A percentile compares a stretch with the other conserved stretches of the same genome.
Conservation (phyloP, 2,797 vertebrate species). For the Tamandua tetradactyla region DNA sequence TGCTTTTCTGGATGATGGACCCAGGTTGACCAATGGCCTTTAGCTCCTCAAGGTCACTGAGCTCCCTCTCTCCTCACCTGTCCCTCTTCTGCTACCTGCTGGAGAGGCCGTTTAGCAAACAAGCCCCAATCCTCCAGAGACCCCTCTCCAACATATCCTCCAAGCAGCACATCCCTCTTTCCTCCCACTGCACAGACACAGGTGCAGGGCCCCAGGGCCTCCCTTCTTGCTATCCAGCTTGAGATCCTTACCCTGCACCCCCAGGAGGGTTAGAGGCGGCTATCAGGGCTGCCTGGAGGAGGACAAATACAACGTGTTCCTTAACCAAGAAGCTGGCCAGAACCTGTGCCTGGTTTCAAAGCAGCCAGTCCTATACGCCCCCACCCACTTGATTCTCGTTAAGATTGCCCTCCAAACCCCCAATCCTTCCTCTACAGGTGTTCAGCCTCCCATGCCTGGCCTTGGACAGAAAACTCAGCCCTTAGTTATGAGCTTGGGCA, state of each 20-base stretch:
- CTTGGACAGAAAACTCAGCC: conserved; percentile 47
- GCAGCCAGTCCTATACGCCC: not conserved
- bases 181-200: not conserved
- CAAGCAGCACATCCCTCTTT: not conserved
- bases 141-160: not conserved
- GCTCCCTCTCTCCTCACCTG: not conserved
- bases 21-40: not conserved
- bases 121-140: not conserved
- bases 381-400: not conserved
- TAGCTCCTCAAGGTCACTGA: not conserved
- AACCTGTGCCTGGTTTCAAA: not conserved
- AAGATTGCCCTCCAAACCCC: not conserved
- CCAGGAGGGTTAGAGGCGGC: not conserved
- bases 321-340: not conserved
- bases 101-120: not conserved
- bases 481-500: conserved; percentile 72
- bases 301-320: not conserved
- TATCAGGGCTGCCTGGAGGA: too few species aligned
- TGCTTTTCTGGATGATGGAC: not conserved
- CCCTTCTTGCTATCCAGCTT: not conserved
- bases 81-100: fast-evolving
- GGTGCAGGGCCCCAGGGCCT: fast-evolving
- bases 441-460: not conserved
- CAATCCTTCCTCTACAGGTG: not conserved
- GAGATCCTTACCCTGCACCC: too few species aligned